These are phyloP conservation scores for Trilocha varians DNA, from an alignment of 2,888 invertebrate genomes.

Conservation along the genomic window DNA sequence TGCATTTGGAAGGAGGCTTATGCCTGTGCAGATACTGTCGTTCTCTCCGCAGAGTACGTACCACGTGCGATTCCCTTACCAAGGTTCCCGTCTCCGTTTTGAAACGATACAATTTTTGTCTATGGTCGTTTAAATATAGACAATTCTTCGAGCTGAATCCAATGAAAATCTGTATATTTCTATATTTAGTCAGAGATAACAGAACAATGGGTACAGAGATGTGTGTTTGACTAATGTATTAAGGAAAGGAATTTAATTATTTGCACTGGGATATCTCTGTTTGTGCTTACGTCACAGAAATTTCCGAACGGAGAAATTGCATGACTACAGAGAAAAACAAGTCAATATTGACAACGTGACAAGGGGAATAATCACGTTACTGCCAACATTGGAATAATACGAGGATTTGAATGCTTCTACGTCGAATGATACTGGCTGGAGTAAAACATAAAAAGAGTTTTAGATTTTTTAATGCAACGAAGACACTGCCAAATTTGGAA, in stretches of 20 bases:
- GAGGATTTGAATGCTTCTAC: not conserved
- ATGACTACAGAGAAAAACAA: not conserved
- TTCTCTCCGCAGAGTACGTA: conserved; percentile 44
- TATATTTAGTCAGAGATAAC: conserved; percentile 21
- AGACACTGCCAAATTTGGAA: too few relatives aligned
- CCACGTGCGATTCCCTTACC: conserved; percentile 47
- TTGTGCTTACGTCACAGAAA: conserved; percentile 27
- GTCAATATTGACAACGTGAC: not conserved
- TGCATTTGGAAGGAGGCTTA: conserved; percentile 47
- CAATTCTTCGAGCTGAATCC: conserved; percentile 28
- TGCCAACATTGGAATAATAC: not conserved
- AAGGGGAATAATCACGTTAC: not conserved
- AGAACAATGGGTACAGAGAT: conserved; percentile 29
- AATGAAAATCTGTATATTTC: too few relatives aligned
- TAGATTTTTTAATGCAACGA: too few relatives aligned
- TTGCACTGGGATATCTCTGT: conserved; percentile 15
- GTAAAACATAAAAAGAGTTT: too few relatives aligned
- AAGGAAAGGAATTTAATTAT: conserved; percentile 18
- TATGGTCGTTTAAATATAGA: conserved; percentile 62
- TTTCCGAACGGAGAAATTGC: conserved; percentile 20
- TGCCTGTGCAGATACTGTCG: conserved; percentile 56
- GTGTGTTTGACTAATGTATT: conserved; percentile 25
- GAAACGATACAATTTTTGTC: conserved; percentile 61
- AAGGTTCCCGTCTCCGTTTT: conserved; percentile 55
- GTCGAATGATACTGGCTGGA: too few relatives aligned